A percentile compares a stretch with the other conserved stretches of the same genome.
These are phyloP conservation scores for Cordilura impudica DNA, from an alignment of 2,888 invertebrate genomes.

Conservation along the genomic window DNA sequence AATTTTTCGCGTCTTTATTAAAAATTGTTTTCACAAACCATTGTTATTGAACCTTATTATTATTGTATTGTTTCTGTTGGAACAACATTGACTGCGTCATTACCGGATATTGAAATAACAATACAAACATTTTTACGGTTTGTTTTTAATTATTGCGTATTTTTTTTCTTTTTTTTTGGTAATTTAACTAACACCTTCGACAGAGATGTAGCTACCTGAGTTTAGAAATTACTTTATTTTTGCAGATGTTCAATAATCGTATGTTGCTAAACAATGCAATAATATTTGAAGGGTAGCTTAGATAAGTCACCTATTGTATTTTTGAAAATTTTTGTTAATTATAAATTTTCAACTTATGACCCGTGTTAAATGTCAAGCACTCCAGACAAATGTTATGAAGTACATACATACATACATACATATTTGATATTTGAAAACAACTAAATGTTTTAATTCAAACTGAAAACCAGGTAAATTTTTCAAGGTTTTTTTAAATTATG, in stretches of 20 bases:
- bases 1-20: conserved; percentile 17
- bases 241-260: conserved; percentile 47
- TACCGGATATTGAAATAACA: conserved; percentile 47
- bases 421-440: no score
- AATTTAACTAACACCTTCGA: conserved; percentile 27
- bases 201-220: conserved; percentile 16
- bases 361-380: conserved; percentile 48
- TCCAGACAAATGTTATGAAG: not conserved
- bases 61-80: not conserved
- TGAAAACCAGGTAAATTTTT: not conserved
- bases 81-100: conserved; percentile 28
- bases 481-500: not conserved
- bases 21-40: conserved; percentile 30
- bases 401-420: no score
- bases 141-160: conserved; percentile 6
- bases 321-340: conserved; percentile 17
- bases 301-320: conserved; percentile 5
- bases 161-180: conserved; percentile 18
- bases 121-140: not conserved
- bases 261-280: conserved; percentile 20
- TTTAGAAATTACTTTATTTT: not conserved
- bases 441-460: conserved; percentile 1
- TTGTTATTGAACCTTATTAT: conserved; percentile 22
- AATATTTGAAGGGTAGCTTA: conserved; percentile 14
- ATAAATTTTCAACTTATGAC: conserved; percentile 46